Evolutionary conservation across 92 coral and sea anemone species (phyloP), one percentile per base, ranked within the genome.

Genomic region (Actinernus sp.): DNA sequence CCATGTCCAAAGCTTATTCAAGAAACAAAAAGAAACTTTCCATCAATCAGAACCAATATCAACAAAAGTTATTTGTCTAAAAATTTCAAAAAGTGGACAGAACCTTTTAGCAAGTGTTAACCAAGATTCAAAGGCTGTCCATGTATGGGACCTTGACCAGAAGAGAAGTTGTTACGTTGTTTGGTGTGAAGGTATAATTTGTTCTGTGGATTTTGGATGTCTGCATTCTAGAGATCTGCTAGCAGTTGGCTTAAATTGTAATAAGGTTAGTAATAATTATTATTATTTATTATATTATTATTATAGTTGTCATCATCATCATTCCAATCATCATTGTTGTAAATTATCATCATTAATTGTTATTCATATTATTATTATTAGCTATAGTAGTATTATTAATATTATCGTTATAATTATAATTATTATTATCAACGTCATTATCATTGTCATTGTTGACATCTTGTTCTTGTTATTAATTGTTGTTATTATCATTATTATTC

Each of bases 201-300:
- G 59, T 1, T 85, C 93, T 36, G 39, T 90, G 16, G 89, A 90
- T 70, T 90, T 90, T 90, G 97, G 97, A 19, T 80, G 73, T 71
- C 86, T 81, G 47, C 45, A 46, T 30, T 90, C 97, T 46, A 69
- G 92, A 51, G 72, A 70, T 33, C 13, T 86, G 8, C 54, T 90
- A 49, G 92, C 82, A 22, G 46, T 85, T 80, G 96, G 96, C 3
- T 88, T 85, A 40, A 54, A 31, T 37, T 49, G 71, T 55, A 90
- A 90, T 55, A 85, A 81, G 92, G 96, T 85, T 37, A 62, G 56
- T 13, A 30, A 0, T 4, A n/a, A 16, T 36, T 36, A 59, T n/a
- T n/a, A 4, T 22, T n/a, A 12, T 3, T 4, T 14, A 23, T 4
- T 12, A 17, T 4, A 7, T 44, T 44, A 17, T 22, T 6, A n/a